Base-by-base conservation (phyloP, 2,797 vertebrate species). In the Crenichthys baileyi region DNA sequence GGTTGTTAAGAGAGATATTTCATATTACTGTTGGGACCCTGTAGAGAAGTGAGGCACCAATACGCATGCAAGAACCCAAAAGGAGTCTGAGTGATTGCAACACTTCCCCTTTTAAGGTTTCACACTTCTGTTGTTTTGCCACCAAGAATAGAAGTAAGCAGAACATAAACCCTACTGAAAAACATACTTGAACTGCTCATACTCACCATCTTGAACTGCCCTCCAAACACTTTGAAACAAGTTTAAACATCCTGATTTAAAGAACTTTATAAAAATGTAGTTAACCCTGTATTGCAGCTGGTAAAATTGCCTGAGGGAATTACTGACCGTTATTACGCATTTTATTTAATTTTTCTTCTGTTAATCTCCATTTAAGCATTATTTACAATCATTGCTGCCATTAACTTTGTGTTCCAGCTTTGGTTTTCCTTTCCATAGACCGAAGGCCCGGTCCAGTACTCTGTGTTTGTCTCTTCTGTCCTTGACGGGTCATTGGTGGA, bases 71-170 rank as follows among this genome's bases (percentile, higher is more conserved):
- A 67, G 84, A 90, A 86, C 78, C 78, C 82, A 93, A 89, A 90
- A 88, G 18, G n/a, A 70, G 41, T n/a, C 63, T 51, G 44, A 1
- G 67, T 20, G 82, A 89, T 93, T 94, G 87, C 92, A 79, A 93
- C 90, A 95, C 91, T 96, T 95, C 92, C 93, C 90, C 80, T 90
- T 92, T 93, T 77, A 87, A 91, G 89, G 85, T 90, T 91, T 92
- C 72, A 39, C 88, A 82, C 85, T 51, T 89, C 84, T 79, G 82
- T 75, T 85, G 78, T 36, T 88, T 91, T 85, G 71, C 24, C 68
- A 72, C 58, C 15, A 6, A 7, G 41, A 20, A 83, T 79, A 41
- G 67, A 83, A 63, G 77, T 58, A 73, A 85, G 70, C 22, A 26
- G 67, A 78, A 29, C 85, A 24, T 50, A 71, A 82, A 36, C 36